Conservation (phyloP, 2,888 invertebrate species). For the Rhyacophila evoluta region DNA sequence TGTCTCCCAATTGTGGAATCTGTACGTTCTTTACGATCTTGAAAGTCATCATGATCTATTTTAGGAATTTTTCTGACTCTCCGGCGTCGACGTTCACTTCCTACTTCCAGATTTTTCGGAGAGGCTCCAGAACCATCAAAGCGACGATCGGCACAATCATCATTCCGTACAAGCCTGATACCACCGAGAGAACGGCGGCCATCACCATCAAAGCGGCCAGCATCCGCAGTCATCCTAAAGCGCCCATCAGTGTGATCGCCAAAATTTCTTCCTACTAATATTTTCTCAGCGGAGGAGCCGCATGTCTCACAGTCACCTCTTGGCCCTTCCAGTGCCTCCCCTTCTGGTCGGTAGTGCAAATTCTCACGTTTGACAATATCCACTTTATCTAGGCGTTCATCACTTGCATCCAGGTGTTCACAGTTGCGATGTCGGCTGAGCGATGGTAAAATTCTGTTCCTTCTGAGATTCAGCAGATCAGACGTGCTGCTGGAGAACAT, state of each 20-base stretch:
- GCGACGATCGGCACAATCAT: conserved; percentile 33
- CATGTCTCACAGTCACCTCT: conserved; percentile 20
- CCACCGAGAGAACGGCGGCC: conserved; percentile 37
- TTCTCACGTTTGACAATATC: conserved; percentile 48
- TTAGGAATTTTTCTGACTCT: conserved; percentile 56
- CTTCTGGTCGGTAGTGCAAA: conserved; percentile 31
- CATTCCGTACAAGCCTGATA: conserved; percentile 42
- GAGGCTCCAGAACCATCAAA: conserved; percentile 29
- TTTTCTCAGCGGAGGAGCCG: conserved; percentile 30
- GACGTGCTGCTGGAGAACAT: conserved; percentile 61
- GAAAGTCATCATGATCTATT: conserved; percentile 46
- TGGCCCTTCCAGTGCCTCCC: conserved; percentile 11
- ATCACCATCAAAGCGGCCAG: conserved; percentile 20
- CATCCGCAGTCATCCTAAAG: neutral
- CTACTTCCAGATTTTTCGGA: conserved; percentile 55
- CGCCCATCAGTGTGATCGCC: neutral
- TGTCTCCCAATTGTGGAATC: conserved; percentile 41
- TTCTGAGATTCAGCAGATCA: conserved; percentile 62
- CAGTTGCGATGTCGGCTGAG: conserved; percentile 62
- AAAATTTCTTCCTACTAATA: neutral
- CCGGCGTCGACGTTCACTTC: conserved; percentile 57
- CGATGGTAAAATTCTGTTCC: conserved; percentile 62
- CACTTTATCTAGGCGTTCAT: conserved; percentile 61
- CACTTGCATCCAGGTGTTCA: conserved; percentile 66
- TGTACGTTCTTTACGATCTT: conserved; percentile 42